Evolutionary conservation across 1,140 invertebrate genomes (phyloP), one percentile per base, ranked within the genome.

Genomic region (Zaprionus tsacasi): DNA sequence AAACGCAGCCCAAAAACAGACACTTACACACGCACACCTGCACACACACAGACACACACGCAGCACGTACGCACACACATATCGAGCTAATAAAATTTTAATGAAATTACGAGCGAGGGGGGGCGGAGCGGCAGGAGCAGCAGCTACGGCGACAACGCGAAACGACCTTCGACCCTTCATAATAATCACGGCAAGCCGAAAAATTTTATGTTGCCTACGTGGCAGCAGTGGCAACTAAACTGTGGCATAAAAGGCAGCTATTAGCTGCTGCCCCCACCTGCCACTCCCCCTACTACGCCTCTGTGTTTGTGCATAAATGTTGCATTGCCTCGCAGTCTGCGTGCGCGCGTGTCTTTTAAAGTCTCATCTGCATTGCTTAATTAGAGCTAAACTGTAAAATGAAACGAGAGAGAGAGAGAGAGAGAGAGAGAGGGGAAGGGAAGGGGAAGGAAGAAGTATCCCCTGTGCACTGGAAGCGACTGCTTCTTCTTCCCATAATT

Each of bases 71-170:
- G 60, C 61, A 74, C 27, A 65, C 77, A 59, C 67, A 85, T 79
- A 79, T 81, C 56, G 78, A 85, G 81, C 85, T 88, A 88, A 88
- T 88, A 88, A 89, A 88, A 88, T 89, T 88, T 88, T 88, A 88
- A 88, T 88, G 85, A 88, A 88, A 88, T 88, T 88, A 88, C 85
- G 85, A 89, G 70, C 55, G 38, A 6, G 38, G 13, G 30, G 45
- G n/a, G 15, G 13, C 25, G 45, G 6, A 21, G 45, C 13, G 25
- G n/a, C 45, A 60, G 45, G 17, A 21, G 38, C 40, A 4, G 8
- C 40, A 8, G 40, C 40, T 6, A 43, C 40, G 15, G n/a, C 13
- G 40, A 43, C 8, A 27, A 7, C 21, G 57, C 48, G 38, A 54
- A 48, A 30, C 58, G 38, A 72, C 75, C 73, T 70, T 78, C 83